Evolutionary conservation across 2,113 vertebrate genomes (phyloP), one percentile per base, ranked within the genome.

Genomic region (Castor canadensis): DNA sequence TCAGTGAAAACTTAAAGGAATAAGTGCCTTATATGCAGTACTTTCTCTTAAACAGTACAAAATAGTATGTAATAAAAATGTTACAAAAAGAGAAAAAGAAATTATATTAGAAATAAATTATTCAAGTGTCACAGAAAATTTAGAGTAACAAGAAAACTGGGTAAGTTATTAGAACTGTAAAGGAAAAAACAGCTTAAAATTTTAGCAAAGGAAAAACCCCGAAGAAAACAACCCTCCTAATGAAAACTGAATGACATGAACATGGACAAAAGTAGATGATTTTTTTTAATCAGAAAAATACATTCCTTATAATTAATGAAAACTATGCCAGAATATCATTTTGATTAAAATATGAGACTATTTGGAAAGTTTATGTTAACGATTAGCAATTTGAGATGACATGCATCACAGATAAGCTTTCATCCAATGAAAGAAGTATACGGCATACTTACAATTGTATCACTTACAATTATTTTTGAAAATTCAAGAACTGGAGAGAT

Each of bases 381-480:
- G 95, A 84, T 76, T 62, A 96, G 96, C 93, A 95, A 72, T 88
- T 67, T 87, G 88, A 96, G 96, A 89, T 96, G 96, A 94, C 97
- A 98, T 96, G 89, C 95, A 95, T 94, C 96, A 97, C 94, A 97
- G 96, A 96, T 94, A 97, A 43, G 89, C 85, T 97, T 95, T 97
- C 94, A 97, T 73, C 96, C 96, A 97, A 94, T 87, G 72, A 97
- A 95, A 97, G 93, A 96, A 98, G 94, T 93, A 97, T 93, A 98
- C 87, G 52, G 76, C 71, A 97, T 98, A 98, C 97, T 98, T 98
- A 98, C 97, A 97, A 97, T 97, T 97, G 75, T 94, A 97, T 97
- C 95, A 97, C 97, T 98, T 98, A 98, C 97, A 98, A 98, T 98
- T 98, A 97, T 98, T 98, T 98, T 98, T 97, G 97, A 98, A 98